Evolutionary conservation across 1,140 invertebrate genomes (phyloP).

Genomic region (Meteorus sp.): DNA sequence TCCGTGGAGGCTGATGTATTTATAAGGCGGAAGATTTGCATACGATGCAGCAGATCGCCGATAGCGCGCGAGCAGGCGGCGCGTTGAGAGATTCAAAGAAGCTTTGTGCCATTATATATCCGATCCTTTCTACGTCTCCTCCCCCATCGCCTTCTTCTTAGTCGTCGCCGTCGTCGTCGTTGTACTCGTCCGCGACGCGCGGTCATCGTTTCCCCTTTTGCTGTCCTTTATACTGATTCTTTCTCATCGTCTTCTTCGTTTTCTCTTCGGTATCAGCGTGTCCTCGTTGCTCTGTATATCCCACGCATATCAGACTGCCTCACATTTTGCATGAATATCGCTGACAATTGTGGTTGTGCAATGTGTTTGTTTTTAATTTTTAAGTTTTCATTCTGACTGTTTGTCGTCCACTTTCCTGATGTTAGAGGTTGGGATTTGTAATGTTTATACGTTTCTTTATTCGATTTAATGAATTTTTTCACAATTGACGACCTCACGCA

Average conservation of each 20-base stretch:
- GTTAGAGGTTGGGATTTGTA: background rate
- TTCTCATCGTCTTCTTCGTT: slow-evolving; percentile 6
- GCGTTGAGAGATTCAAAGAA: slow-evolving; percentile 55
- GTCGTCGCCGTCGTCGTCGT: too few relatives aligned
- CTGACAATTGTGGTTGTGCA: background rate
- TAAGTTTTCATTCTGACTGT: background rate
- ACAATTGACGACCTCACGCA: too few relatives aligned
- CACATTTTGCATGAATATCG: slow-evolving; percentile 4
- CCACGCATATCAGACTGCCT: too few relatives aligned
- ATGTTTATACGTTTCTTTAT: background rate
- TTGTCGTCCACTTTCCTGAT: too few relatives aligned
- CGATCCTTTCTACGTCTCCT: slow-evolving; percentile 24
- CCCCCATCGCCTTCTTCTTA: slow-evolving; percentile 23
- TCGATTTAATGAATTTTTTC: too few relatives aligned
- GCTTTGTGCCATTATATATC: slow-evolving; percentile 61
- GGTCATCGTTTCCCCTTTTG: slow-evolving; percentile 7
- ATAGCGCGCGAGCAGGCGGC: slow-evolving; percentile 47
- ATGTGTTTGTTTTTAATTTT: slow-evolving; percentile 6
- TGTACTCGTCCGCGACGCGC: too few relatives aligned
- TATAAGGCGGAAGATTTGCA: slow-evolving; percentile 60
- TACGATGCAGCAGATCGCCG: slow-evolving; percentile 59
- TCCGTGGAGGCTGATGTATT: slow-evolving; percentile 58
- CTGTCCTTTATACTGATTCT: slow-evolving; percentile 5
- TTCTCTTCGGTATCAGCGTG: background rate
- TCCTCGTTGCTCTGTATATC: background rate